A percentile compares a stretch with the other conserved stretches of the same genome.
These are phyloP conservation scores for Haliaeetus leucogaster DNA, from an alignment of 2,113 vertebrate species.

Conservation along the genomic window DNA sequence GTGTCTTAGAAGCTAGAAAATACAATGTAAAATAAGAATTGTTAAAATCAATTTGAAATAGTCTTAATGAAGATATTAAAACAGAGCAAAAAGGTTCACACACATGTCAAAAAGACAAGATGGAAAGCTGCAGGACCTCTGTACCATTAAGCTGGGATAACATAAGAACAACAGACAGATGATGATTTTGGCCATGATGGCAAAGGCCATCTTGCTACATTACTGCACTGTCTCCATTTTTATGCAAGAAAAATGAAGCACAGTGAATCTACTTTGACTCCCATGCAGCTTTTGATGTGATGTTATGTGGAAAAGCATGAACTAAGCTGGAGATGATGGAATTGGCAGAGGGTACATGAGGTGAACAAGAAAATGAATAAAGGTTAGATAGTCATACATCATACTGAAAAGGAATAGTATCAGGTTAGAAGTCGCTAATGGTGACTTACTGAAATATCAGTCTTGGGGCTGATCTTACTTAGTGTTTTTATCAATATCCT, in stretches of 20 bases:
- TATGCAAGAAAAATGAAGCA: background rate
- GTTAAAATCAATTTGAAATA: background rate
- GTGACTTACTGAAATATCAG: background rate
- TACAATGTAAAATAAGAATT: background rate
- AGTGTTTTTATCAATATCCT: background rate
- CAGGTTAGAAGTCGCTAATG: background rate
- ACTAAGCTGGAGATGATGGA: background rate
- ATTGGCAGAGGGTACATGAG: background rate
- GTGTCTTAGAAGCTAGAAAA: background rate
- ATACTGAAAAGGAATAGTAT: background rate
- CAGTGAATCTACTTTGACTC: background rate
- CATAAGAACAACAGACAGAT: background rate
- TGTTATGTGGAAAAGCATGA: background rate
- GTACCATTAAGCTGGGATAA: background rate
- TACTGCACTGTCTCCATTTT: background rate
- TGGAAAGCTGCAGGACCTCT: background rate
- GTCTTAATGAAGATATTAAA: background rate
- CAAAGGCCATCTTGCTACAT: background rate
- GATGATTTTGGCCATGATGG: background rate
- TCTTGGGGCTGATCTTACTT: background rate
- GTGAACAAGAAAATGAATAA: background rate
- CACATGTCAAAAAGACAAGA: background rate
- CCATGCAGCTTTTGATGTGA: background rate
- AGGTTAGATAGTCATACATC: background rate
- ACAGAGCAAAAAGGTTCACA: background rate